Percentiles rank a stretch among this genome's conserved stretches.
phyloP scores from a whole-genome alignment of 2,797 vertebrate species.

The Carapus acus region DNA sequence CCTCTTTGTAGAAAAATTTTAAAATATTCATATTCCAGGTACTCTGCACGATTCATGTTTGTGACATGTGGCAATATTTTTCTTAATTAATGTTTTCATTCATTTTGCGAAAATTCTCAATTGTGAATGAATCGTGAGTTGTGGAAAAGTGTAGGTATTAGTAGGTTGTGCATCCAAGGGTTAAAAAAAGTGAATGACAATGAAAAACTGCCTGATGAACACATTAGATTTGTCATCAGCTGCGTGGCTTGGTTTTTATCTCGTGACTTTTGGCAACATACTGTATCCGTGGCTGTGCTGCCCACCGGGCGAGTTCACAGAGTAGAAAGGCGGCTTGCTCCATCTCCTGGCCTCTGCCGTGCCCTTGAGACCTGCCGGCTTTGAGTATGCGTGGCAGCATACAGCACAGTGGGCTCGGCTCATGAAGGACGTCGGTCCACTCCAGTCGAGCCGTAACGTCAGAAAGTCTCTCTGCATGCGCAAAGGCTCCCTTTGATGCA shows the following conservation, averaged over 20 bases:
- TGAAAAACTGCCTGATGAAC: background rate
- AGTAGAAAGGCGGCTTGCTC: constrained; percentile 28
- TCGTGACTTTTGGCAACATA: constrained; percentile 15
- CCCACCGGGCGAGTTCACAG: constrained; percentile 18
- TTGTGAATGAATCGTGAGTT: too few species aligned
- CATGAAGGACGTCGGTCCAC: constrained; percentile 27
- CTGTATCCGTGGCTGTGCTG: constrained; percentile 1
- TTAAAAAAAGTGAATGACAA: too few species aligned
- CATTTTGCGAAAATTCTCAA: too few species aligned
- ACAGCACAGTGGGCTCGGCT: constrained; percentile 12
- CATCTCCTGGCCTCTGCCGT: constrained; percentile 35
- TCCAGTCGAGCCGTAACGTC: constrained; percentile 30
- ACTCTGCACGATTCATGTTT: too few species aligned
- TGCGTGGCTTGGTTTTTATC: background rate
- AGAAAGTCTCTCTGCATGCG: constrained; percentile 28
- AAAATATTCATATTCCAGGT: too few species aligned
- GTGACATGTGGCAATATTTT: too few species aligned
- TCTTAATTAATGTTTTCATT: too few species aligned
- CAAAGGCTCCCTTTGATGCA: constrained; percentile 18
- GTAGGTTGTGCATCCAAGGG: too few species aligned
- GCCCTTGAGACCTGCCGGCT: constrained; percentile 38
- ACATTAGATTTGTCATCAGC: background rate
- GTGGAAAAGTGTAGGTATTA: too few species aligned
- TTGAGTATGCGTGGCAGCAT: constrained; percentile 29
- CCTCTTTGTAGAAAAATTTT: too few species aligned